These are phyloP conservation scores for Eriosoma lanigerum DNA, from an alignment of 1,140 invertebrate species.

Conservation along the genomic window DNA sequence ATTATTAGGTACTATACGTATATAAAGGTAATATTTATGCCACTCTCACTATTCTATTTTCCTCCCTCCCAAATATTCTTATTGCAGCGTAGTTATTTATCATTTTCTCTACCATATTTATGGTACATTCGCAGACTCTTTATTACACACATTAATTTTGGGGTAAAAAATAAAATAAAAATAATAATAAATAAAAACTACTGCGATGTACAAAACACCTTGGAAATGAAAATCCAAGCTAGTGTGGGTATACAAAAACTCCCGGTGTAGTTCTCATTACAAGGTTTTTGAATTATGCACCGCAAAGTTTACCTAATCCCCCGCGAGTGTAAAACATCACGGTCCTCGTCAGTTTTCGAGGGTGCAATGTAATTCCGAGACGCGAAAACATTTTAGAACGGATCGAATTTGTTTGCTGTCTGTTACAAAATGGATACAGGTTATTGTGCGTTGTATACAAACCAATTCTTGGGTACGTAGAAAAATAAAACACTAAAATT, in stretches of 20 bases:
- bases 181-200: neutral
- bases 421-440: neutral
- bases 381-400: constrained; percentile 41
- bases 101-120: constrained; percentile 46
- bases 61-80: neutral
- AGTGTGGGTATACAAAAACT: constrained; percentile 24
- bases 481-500: neutral
- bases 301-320: constrained; percentile 50
- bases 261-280: constrained; percentile 46
- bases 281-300: constrained; percentile 50
- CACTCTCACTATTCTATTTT: neutral
- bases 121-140: constrained; percentile 24
- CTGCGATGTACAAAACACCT: constrained; percentile 15
- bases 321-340: constrained; percentile 47
- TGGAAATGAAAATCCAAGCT: constrained; percentile 36
- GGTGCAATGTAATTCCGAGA: constrained; percentile 22
- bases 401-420: constrained; percentile 48
- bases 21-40: constrained; percentile 26
- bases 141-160: constrained; percentile 50
- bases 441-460: neutral
- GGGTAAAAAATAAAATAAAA: constrained; percentile 1
- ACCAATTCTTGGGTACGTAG: neutral
- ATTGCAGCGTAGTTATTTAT: constrained; percentile 33
- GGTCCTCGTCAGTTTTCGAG: constrained; percentile 28
- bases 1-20: neutral